Base-by-base conservation (phyloP, 2,797 vertebrate genomes). In the Enteromius unitaeniatus region DNA sequence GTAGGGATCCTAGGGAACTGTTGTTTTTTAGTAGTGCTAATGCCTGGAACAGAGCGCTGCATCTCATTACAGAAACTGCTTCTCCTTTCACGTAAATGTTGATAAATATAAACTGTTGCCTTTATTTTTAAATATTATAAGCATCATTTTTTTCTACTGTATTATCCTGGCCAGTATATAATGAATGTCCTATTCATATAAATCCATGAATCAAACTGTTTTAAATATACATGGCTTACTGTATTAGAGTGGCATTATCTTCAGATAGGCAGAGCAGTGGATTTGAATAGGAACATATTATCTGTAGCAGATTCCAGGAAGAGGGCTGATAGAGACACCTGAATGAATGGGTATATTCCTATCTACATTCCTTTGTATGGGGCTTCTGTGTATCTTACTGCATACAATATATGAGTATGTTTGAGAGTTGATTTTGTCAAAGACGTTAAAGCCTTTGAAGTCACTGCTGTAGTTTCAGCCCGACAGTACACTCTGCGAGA, bases 401-500 rank as follows among this genome's bases (percentile, higher is more conserved):
- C 17, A 53, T 34, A 7, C 28, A 53, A 11, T n/a, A 74, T 53
- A 49, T 34, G 28, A 17, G 51, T 49, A 42, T 47, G 26, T 55
- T 47, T 68, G 21, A 40, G 7, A 40, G 73, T 15, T 31, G 49
- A 58, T 34, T 75, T 34, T 75, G 21, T 15, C n/a, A 75, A 11
- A 15, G 13, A 23, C 51, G 23, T 23, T 40, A 2, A 40, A 8
- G 34, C 15, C 23, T 76, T 21, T 51, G 28, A 76, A 23, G 21
- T 42, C 21, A 23, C 34, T 23, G 7, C 2, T 58, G 13, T 4
- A 58, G 51, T 76, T 76, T 58, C 31, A 58, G 21, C 13, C 21
- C 8, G 13, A 15, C 13, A 2, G 13, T 3, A 10, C 3, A 2
- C 62, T 77, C 55, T 62, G 15, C 91, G 88, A 88, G 90, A 92